Evolutionary conservation across 1,140 invertebrate genomes (phyloP).

Genomic region (Conopomorpha cramerella): DNA sequence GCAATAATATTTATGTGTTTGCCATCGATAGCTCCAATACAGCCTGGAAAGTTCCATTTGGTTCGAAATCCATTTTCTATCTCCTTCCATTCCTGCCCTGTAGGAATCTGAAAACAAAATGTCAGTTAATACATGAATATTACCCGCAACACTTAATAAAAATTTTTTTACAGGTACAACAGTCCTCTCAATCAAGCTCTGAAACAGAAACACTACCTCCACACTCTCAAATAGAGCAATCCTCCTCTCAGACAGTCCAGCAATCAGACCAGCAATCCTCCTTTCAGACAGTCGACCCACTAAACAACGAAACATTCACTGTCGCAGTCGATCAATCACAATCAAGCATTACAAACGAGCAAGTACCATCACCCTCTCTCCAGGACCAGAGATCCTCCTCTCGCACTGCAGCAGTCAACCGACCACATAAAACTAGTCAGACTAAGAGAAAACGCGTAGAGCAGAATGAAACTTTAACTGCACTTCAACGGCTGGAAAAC

Average conservation of each 20-base stretch:
- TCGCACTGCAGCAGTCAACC: not conserved
- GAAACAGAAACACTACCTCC: too few relatives aligned
- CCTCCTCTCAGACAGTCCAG: constrained; percentile 1
- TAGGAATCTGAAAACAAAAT: constrained; percentile 4
- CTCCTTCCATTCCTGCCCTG: constrained; percentile 1
- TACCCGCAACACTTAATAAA: too few relatives aligned
- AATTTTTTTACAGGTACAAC: not conserved
- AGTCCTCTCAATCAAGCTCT: not conserved
- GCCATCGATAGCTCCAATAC: constrained; percentile 3
- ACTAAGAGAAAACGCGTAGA: not conserved
- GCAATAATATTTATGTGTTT: constrained; percentile 10
- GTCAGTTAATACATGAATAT: not conserved
- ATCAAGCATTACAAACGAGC: not conserved
- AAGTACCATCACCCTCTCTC: not conserved
- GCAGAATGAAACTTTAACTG: not conserved
- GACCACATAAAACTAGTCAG: not conserved
- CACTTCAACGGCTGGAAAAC: not conserved
- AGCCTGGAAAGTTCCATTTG: constrained; percentile 4
- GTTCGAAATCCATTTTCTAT: constrained; percentile 4
- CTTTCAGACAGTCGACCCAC: constrained; percentile 2
- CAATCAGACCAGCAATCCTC: not conserved
- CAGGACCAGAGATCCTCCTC: not conserved
- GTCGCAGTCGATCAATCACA: not conserved
- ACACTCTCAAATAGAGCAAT: constrained; percentile 1
- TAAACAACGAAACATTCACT: not conserved